Percentiles rank a stretch among this genome's conserved stretches.
phyloP scores from a whole-genome alignment of 2,888 invertebrate genomes.

The Ophraella communa region DNA sequence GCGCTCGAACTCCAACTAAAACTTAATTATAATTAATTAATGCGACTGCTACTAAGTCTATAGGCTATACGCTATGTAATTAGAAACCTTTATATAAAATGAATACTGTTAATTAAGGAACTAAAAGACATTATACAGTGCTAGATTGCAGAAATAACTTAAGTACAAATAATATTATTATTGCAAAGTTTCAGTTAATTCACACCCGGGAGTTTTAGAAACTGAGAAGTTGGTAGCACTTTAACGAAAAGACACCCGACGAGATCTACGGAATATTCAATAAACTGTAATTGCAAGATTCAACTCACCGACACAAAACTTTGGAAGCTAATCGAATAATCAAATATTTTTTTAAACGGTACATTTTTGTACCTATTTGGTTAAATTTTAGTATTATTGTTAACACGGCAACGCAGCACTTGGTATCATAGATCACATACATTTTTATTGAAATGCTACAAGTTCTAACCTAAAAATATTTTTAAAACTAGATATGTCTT shows the following conservation, averaged over 20 bases:
- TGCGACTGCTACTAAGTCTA: constrained; percentile 58
- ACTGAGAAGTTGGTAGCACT: constrained; percentile 33
- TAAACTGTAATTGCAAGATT: constrained; percentile 11
- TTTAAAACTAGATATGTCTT: too few relatives aligned
- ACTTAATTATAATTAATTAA: constrained; percentile 80
- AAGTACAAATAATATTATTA: constrained; percentile 57
- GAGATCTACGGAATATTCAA: constrained; percentile 20
- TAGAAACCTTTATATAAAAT: constrained; percentile 68
- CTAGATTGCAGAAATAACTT: constrained; percentile 59
- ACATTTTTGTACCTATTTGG: too few relatives aligned
- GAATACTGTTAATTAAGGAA: constrained; percentile 68
- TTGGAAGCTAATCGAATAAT: not conserved
- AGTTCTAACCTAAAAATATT: too few relatives aligned
- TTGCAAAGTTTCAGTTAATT: constrained; percentile 42
- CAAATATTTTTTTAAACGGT: too few relatives aligned
- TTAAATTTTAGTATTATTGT: too few relatives aligned
- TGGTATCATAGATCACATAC: too few relatives aligned
- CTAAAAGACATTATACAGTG: constrained; percentile 65
- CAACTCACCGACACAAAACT: constrained; percentile 2
- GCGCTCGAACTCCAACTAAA: constrained; percentile 67
- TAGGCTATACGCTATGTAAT: constrained; percentile 65
- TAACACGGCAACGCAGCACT: too few relatives aligned
- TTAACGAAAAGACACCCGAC: constrained; percentile 14
- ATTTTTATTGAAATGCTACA: too few relatives aligned
- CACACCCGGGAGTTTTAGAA: constrained; percentile 36